Percentiles rank a stretch among this genome's conserved stretches.
These are phyloP conservation scores for Podargus strigoides DNA, from an alignment of 2,797 vertebrate species.

Conservation along the genomic window DNA sequence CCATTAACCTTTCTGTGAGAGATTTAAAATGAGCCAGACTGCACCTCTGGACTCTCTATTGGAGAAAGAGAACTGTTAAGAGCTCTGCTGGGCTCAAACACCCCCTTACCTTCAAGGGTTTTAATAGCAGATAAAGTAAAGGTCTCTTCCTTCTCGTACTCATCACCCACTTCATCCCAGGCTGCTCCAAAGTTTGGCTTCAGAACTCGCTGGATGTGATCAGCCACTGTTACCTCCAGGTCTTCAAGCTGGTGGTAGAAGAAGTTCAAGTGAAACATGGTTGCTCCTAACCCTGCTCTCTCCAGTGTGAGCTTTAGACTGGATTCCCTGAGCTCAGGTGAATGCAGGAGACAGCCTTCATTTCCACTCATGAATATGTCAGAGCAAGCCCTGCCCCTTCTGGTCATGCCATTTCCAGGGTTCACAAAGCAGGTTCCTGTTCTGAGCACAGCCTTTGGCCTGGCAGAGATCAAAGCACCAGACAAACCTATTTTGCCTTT, in stretches of 20 bases:
- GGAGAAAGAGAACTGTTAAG: neutral
- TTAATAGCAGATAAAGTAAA: slow-evolving; percentile 80
- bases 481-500: neutral
- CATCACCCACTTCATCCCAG: slow-evolving; percentile 81
- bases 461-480: neutral
- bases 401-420: neutral
- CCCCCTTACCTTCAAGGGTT: slow-evolving; percentile 76
- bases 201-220: slow-evolving; percentile 82
- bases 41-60: neutral
- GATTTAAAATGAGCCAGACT: neutral
- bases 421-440: neutral
- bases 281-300: neutral
- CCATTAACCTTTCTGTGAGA: neutral
- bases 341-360: neutral
- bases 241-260: slow-evolving; percentile 75
- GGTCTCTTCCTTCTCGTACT: slow-evolving; percentile 82
- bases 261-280: neutral
- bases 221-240: slow-evolving; percentile 77
- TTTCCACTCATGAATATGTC: neutral
- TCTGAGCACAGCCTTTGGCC: neutral
- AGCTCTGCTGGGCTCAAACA: neutral
- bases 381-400: neutral
- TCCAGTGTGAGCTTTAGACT: neutral
- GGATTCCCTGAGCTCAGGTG: neutral
- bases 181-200: slow-evolving; percentile 81